A percentile compares a stretch with the other conserved stretches of the same genome.
Evolutionary conservation across 92 coral and sea anemone genomes (phyloP).

Genomic region (Plumapathes pennacea): DNA sequence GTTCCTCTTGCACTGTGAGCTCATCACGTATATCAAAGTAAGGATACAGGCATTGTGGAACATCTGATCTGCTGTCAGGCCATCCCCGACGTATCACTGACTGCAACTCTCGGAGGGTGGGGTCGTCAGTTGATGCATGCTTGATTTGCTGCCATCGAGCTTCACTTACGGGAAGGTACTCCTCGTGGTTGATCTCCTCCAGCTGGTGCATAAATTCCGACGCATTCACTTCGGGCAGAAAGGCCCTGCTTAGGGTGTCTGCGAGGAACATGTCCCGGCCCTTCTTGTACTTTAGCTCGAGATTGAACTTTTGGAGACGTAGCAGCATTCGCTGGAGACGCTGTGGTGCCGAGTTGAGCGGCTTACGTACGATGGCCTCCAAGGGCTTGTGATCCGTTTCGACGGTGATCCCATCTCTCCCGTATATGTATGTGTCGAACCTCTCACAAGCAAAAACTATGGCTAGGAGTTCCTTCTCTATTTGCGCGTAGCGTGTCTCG

Average conservation of each 20-base stretch:
- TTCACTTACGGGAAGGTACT: conserved; percentile 18
- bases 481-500: conserved; percentile 14
- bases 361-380: conserved; percentile 1
- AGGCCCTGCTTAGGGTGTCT: conserved; percentile 11
- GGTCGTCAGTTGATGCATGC: conserved; percentile 23
- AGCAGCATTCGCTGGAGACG: conserved; percentile 16
- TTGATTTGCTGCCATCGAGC: conserved; percentile 34
- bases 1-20: conserved; percentile 22
- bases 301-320: conserved; percentile 5
- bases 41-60: conserved; percentile 25
- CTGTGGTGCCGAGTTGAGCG: conserved; percentile 6
- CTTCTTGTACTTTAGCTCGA: conserved; percentile 9
- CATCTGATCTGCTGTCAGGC: conserved; percentile 26
- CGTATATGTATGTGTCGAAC: conserved; percentile 13
- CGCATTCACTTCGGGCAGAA: conserved; percentile 15
- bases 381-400: conserved; percentile 18
- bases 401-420: not conserved
- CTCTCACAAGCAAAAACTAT: conserved; percentile 11
- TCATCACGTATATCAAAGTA: conserved; percentile 25
- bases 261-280: conserved; percentile 17
- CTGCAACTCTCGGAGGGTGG: conserved; percentile 29
- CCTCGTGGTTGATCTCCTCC: conserved; percentile 16
- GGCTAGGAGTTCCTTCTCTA: conserved; percentile 24
- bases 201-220: conserved; percentile 6
- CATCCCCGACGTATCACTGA: conserved; percentile 32